Evolutionary conservation across 2,113 vertebrate species (phyloP).

Genomic region (Neotragus pygmaeus): DNA sequence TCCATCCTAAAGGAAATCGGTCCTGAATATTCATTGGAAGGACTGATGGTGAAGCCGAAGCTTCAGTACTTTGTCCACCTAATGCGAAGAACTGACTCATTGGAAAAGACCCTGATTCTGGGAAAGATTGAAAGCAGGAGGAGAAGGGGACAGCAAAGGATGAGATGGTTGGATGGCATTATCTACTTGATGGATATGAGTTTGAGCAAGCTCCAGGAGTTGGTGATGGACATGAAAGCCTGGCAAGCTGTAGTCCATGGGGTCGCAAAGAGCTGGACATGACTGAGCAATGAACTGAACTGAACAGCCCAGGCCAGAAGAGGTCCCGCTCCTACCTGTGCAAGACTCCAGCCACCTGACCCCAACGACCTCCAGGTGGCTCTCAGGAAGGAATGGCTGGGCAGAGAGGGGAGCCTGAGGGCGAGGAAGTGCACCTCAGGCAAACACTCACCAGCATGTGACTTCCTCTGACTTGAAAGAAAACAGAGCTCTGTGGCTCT

Average conservation of each 20-base stretch:
- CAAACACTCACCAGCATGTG: background rate
- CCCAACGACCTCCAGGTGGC: background rate
- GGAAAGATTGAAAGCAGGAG: background rate
- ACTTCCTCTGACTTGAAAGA: conserved; percentile 35
- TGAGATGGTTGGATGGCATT: background rate
- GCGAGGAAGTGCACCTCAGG: background rate
- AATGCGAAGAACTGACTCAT: background rate
- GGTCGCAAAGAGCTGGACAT: background rate
- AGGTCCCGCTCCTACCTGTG: background rate
- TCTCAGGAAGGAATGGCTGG: background rate
- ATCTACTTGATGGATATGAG: background rate
- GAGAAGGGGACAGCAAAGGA: background rate
- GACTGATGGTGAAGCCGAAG: too few relatives aligned
- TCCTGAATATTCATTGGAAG: background rate
- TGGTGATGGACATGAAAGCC: background rate
- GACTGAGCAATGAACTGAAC: background rate
- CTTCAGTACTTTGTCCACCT: background rate
- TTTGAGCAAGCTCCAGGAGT: background rate
- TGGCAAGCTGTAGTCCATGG: background rate
- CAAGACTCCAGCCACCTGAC: background rate
- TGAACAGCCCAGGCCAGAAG: background rate
- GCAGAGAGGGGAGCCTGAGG: background rate
- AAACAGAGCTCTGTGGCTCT: background rate
- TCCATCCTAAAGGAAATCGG: background rate
- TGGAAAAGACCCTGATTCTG: background rate